phyloP scores from a whole-genome alignment of 2,113 vertebrate species.

The Puffinus mauretanicus region DNA sequence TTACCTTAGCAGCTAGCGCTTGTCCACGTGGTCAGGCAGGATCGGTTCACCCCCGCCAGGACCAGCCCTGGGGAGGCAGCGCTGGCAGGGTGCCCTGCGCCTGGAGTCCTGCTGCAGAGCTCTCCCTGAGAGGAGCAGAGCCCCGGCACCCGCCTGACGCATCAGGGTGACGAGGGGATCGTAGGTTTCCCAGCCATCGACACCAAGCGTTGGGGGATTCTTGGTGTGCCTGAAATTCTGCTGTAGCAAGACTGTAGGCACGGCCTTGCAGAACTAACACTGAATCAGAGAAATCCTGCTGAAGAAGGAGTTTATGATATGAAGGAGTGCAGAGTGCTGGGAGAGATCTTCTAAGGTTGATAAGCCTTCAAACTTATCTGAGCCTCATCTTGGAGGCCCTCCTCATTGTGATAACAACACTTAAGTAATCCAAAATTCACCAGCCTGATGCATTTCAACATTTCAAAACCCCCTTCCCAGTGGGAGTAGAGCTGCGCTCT shows the following conservation, averaged over 20 bases:
- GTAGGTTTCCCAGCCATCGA: not conserved
- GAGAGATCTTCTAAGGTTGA: not conserved
- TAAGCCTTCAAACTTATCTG: not conserved
- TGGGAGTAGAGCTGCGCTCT: not conserved
- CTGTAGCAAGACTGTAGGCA: rapidly evolving
- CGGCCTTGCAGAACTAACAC: not conserved
- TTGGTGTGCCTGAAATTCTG: not conserved
- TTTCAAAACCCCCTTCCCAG: not conserved
- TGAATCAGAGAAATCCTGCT: not conserved
- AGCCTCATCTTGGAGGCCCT: not conserved
- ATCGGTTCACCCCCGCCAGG: not conserved
- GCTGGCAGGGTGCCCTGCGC: no score
- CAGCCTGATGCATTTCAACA: not conserved
- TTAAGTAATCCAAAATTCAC: not conserved
- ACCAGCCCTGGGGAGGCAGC: not conserved
- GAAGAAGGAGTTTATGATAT: not conserved
- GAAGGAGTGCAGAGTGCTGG: not conserved
- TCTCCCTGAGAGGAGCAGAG: not conserved
- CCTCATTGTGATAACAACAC: not conserved
- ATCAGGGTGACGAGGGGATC: rapidly evolving
- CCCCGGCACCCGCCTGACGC: rapidly evolving
- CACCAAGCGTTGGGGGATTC: rapidly evolving
- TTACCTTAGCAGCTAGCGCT: not conserved
- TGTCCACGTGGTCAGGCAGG: rapidly evolving
- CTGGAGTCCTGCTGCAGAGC: no score